Evolutionary conservation across 2,888 invertebrate genomes (phyloP), one percentile per base, ranked within the genome.

Genomic region (Mallateleia sp.): DNA sequence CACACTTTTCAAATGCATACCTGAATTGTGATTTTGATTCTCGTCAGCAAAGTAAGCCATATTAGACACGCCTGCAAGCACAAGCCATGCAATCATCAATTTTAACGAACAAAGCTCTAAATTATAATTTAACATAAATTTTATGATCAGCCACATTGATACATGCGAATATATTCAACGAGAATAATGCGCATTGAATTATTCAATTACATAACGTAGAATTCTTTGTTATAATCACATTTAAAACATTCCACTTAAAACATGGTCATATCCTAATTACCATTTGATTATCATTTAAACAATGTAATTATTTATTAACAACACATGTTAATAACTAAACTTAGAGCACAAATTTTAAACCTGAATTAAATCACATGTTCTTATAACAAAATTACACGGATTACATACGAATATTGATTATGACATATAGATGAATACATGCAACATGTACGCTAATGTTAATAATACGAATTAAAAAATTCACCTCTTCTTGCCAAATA

Each of bases 11-110:
- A 24, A 24, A 56, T 71, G 69, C 38, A 25, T 94, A 95, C 95
- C 95, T 95, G 95, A 96, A 95, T 93, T 95, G 94, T 95, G 95
- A 95, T 97, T 97, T 96, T 96, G 96, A 96, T 97, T 97, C 96
- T 97, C 96, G 96, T 97, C 97, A 93, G 97, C 96, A 96, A 97
- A 97, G 96, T 97, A 97, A 95, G 97, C 97, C 96, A 96, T 96
- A 96, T 97, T 97, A 96, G 97, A 97, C 95, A 97, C 96, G 94
- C 97, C 97, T 95, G 96, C 95, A 96, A 95, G 94, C 93, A 96
- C 96, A 93, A 94, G 94, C 94, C 94, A 94, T 94, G 94, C 94
- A 92, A 94, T 91, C 92, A 89, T 93, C 91, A 93, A 91, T 93
- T 91, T 90, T 74, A 88, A 82, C 91, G 88, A 92, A 83, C 85